Base-by-base conservation (phyloP, 2,888 invertebrate genomes). In the Agrenia bidenticulata region DNA sequence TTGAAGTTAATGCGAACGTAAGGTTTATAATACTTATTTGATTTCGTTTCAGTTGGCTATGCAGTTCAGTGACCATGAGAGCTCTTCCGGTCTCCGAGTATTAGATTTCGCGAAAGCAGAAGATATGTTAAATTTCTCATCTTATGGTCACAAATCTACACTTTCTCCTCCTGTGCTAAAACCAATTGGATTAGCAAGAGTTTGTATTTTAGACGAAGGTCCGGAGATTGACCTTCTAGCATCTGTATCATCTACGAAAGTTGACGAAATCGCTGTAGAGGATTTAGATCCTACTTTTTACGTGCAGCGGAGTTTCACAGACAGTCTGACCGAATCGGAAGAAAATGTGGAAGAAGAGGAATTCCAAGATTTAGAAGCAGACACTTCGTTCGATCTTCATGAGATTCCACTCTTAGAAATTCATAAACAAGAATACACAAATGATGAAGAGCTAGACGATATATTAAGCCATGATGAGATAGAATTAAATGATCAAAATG, bases 21-120 rank as follows among this genome's bases (percentile, higher is more conserved):
- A 26, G 11, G 15, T 15, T 24, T 26, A 32, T 13, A 27, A 23
- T 60, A 17, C 13, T 37, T 61, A 53, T 5, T 23, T 19, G 51
- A n/a, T 56, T 64, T 50, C 11, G 17, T 51, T 61, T 17, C 32
- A 73, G 73, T 45, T 73, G 27, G 71, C 73, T 2, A 19, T 68
- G 51, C 70, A 72, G 37, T 70, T 69, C 60, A 57, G 67, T 23
- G 66, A 69, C 15, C 71, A 73, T 58, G 67, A 64, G 58, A 68
- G 65, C 49, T 61, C 72, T 1, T 59, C 57, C 19, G 72, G 70
- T 11, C 55, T 73, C 0, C 49, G 51, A 7, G 64, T 55, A 1
- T 57, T 54, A 26, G 70, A 73, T 49, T 66, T 73, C 66, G 21
- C 65, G 2, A 70, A 69, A 39, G 73, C 73, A 1, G 72, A 70